Conservation (phyloP, 1,140 invertebrate species). For the Littorina saxatilis region DNA sequence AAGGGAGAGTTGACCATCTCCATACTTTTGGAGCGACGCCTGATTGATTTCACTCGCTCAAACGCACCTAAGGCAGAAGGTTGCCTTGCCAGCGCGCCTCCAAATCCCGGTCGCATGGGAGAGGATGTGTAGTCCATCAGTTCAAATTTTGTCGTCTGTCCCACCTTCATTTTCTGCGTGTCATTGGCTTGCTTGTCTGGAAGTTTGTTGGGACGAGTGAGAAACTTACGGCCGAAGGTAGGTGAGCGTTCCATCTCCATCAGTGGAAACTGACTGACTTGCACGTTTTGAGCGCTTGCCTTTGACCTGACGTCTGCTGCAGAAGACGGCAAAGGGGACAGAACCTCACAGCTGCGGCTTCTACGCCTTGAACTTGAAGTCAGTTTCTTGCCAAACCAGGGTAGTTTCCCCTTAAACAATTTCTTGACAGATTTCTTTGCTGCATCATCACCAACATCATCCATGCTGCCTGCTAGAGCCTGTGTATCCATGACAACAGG, state of each 20-base stretch:
- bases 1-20: neutral
- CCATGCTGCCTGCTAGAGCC: neutral
- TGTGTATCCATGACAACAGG: no score
- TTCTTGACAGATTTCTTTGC: slow-evolving; percentile 16
- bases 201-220: neutral
- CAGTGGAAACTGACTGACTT: neutral
- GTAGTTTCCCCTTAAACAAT: neutral
- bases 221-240: neutral
- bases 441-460: neutral
- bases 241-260: slow-evolving; percentile 21
- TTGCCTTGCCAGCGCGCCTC: neutral
- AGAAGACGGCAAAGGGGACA: neutral
- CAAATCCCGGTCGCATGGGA: neutral
- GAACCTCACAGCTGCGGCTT: slow-evolving; percentile 17
- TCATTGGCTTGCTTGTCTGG: neutral
- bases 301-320: no score
- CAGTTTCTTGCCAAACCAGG: slow-evolving; percentile 13
- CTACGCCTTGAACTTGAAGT: neutral
- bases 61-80: neutral
- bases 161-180: no score
- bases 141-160: neutral
- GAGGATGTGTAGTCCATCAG: slow-evolving; percentile 5
- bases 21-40: slow-evolving; percentile 3
- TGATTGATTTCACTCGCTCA: neutral
- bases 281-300: neutral